Conservation (phyloP, 2,113 vertebrate genomes). For the Tauraco erythrolophus region DNA sequence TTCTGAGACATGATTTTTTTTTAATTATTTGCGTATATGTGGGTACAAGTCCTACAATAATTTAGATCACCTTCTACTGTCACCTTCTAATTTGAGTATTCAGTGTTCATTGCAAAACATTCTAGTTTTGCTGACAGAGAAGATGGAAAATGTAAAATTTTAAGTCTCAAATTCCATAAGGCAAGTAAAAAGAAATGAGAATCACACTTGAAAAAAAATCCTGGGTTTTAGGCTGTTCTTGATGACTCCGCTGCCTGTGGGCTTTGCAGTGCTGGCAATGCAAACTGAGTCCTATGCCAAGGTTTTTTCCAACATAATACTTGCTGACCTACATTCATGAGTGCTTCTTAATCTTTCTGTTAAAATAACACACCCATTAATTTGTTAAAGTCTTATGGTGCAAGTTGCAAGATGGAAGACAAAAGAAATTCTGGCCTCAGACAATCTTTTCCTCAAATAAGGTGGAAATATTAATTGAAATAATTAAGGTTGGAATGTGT, state of each 20-base stretch:
- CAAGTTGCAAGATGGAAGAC: constrained; percentile 28
- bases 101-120: background rate
- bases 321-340: constrained; percentile 61
- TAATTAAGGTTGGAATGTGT: background rate
- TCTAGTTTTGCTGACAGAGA: background rate
- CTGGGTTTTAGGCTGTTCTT: background rate
- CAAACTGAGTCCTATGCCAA: background rate
- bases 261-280: constrained; percentile 18
- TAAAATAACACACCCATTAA: constrained; percentile 62
- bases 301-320: constrained; percentile 35
- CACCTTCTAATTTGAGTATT: background rate
- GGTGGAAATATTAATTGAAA: constrained; percentile 23
- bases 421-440: constrained; percentile 39
- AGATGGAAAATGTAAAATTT: background rate
- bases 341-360: constrained; percentile 61
- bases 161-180: background rate
- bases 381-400: constrained; percentile 30
- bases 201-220: background rate
- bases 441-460: constrained; percentile 42
- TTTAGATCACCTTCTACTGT: background rate
- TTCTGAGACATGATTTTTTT: background rate
- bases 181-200: background rate
- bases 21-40: background rate
- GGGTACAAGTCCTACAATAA: background rate
- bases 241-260: constrained; percentile 11